Evolutionary conservation across 2,113 vertebrate species (phyloP).

Genomic region (Erythrolamprus reginae): DNA sequence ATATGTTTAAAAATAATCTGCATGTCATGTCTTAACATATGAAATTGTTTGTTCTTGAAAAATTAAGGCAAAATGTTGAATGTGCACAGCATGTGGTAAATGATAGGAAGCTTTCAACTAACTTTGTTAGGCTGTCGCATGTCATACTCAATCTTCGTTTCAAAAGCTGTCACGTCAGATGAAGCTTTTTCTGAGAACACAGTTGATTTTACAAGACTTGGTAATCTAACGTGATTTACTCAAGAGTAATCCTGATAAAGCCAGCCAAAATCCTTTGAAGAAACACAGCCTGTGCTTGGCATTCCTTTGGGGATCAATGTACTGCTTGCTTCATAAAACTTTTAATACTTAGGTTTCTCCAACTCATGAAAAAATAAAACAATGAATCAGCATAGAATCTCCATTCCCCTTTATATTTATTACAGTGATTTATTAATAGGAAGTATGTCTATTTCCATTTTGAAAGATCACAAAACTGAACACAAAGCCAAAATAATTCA

Average conservation of each 20-base stretch:
- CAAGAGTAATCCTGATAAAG: neutral
- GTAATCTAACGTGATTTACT: neutral
- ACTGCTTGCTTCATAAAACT: neutral
- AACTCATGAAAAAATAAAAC: constrained; percentile 15
- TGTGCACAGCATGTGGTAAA: neutral
- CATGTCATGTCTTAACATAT: constrained; percentile 36
- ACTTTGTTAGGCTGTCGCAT: constrained; percentile 33
- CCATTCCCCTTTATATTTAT: neutral
- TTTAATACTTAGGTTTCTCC: neutral
- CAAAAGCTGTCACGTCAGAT: constrained; percentile 9
- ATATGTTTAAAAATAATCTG: constrained; percentile 56
- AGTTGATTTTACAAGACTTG: neutral
- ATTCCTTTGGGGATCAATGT: neutral
- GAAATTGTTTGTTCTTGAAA: constrained; percentile 56
- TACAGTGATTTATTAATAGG: neutral
- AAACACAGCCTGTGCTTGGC: neutral
- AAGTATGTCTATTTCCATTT: neutral
- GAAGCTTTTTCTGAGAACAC: constrained; percentile 8
- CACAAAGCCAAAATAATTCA: neutral
- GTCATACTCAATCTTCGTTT: constrained; percentile 38
- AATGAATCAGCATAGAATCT: neutral
- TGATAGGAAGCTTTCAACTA: constrained; percentile 41
- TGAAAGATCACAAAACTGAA: neutral
- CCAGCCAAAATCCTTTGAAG: neutral
- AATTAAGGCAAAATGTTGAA: constrained; percentile 42